Base-by-base conservation (phyloP, 1,140 invertebrate genomes). In the Oedothorax gibbosus region DNA sequence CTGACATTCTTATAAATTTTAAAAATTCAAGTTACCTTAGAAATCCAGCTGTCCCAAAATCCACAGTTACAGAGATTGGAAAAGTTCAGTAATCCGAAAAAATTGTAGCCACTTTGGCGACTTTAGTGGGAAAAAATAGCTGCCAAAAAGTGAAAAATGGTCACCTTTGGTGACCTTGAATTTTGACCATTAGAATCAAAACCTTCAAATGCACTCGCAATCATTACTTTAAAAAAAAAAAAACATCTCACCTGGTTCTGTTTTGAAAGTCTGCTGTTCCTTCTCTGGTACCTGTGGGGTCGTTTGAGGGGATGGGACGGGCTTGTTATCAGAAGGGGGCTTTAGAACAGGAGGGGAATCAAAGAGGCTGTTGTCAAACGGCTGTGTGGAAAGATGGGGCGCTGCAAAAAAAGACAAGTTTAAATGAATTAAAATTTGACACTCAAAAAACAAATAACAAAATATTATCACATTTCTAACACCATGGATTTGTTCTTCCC, bases 331-430 rank as follows among this genome's bases (percentile, higher is more conserved):
- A 62, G 87, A 88, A 57, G 86, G 86, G 51, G 87, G 79, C 83
- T 87, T 87, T 35, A 82, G 90, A 88, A 0, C 89, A 88, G 54
- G 91, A 12, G 92, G 91, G 14, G 92, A 92, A 90, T 96, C 95
- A 51, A 97, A 91, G 73, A 97, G 89, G 75, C 94, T 94, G 82
- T 94, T 93, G 89, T 98, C 96, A 88, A 95, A 92, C 65, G 94
- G 94, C 86, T 97, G 93, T 87, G 94, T 93, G 18, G 94, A 93
- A 65, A 98, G 91, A 90, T 95, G 94, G 1, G 96, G 96, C 14
- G 95, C 95, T 87, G 78, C 54, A 82, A 64, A n/a, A 51, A 5
- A 35, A 35, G 35, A 2, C 35, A 35, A 60, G 66, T 79, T 85
- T n/a, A 14, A 60, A 60, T 8, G 4, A 60, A 60, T 14, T 14